A percentile compares a stretch with the other conserved stretches of the same genome.
phyloP scores from a whole-genome alignment of 2,113 vertebrate genomes.

The Atrichornis clamosus region DNA sequence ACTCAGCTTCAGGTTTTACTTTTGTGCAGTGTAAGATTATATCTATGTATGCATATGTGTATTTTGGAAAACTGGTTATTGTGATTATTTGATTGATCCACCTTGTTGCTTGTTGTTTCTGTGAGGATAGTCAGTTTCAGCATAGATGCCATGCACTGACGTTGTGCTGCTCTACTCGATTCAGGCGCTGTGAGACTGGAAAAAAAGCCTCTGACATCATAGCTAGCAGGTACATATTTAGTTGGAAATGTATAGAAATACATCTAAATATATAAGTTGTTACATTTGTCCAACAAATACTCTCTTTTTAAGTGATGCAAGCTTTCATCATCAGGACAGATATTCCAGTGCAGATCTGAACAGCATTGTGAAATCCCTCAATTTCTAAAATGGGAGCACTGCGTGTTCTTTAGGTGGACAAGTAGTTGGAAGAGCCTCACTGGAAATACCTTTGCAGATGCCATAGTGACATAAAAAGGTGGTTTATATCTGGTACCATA shows the following conservation, averaged over 20 bases:
- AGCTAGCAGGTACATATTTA: not conserved
- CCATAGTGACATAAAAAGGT: not conserved
- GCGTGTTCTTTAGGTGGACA: not conserved
- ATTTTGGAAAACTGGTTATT: not conserved
- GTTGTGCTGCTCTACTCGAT: not conserved
- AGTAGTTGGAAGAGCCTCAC: not conserved
- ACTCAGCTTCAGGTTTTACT: not conserved
- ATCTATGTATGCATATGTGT: rapidly evolving
- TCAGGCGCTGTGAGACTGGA: not conserved
- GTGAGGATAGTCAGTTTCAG: not conserved
- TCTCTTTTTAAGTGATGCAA: not conserved
- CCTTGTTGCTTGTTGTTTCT: not conserved
- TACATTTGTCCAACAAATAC: not conserved
- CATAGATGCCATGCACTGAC: not conserved
- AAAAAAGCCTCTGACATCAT: not conserved
- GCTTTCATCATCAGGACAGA: not conserved
- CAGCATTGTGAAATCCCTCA: not conserved
- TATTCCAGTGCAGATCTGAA: not conserved
- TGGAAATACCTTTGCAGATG: not conserved
- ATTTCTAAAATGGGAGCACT: not conserved
- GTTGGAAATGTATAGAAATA: not conserved
- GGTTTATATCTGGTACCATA: not conserved
- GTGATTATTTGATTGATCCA: not conserved
- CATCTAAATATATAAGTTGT: not conserved
- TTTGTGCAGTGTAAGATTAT: not conserved